These are phyloP conservation scores for Anolis apletophallus DNA, from an alignment of 2,797 vertebrate species.

Conservation along the genomic window DNA sequence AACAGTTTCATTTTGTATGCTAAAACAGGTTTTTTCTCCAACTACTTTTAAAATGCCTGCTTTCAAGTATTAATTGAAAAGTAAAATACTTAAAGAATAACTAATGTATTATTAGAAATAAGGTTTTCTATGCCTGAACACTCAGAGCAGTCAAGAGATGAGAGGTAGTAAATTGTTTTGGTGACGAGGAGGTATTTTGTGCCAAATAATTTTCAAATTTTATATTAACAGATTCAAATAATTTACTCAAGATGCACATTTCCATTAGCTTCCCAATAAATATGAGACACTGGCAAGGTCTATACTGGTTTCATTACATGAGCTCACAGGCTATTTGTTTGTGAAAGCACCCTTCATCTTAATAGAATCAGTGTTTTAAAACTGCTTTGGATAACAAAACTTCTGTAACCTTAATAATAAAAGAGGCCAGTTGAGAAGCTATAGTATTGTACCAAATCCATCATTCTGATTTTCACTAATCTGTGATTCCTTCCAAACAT, in stretches of 20 bases:
- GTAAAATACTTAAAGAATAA: conserved; percentile 9
- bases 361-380: conserved; percentile 28
- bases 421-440: conserved; percentile 32
- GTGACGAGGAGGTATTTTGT: neutral
- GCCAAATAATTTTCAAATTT: neutral
- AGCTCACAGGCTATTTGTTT: conserved; percentile 16
- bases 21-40: neutral
- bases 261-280: neutral
- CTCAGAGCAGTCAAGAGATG: neutral
- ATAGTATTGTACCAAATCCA: conserved; percentile 8
- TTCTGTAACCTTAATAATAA: conserved; percentile 37
- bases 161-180: neutral
- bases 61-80: conserved; percentile 10
- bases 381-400: conserved; percentile 38
- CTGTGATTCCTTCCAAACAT: conserved; percentile 37
- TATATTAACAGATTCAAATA: conserved; percentile 5
- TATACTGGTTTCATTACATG: conserved; percentile 15
- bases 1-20: neutral
- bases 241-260: neutral
- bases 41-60: neutral
- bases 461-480: conserved; percentile 12
- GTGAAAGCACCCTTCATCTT: conserved; percentile 39
- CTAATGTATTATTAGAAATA: neutral
- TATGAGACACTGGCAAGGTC: conserved; percentile 22
- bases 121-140: neutral